phyloP scores from a whole-genome alignment of 1,140 invertebrate genomes.

The Agrypnia vestita region DNA sequence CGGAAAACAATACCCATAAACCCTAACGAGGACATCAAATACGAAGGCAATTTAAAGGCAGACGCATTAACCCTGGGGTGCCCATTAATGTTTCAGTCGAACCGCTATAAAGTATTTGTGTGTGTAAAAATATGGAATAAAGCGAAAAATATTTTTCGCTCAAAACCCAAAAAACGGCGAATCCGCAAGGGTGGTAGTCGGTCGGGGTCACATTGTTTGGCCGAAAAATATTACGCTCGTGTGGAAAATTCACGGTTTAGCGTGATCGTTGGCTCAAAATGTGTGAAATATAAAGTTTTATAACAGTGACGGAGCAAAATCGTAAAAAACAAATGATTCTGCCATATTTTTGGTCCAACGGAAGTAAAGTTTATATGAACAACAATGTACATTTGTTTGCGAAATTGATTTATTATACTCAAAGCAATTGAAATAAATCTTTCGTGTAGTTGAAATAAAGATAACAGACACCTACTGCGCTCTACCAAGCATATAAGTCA shows the following conservation, averaged over 20 bases:
- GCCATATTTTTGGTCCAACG: background rate
- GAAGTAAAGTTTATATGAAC: too few relatives aligned
- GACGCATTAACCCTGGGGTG: conserved; percentile 22
- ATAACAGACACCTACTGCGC: too few relatives aligned
- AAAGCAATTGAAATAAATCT: too few relatives aligned
- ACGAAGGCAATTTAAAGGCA: conserved; percentile 30
- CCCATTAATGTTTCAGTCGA: conserved; percentile 16
- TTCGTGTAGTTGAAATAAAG: too few relatives aligned
- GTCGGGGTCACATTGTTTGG: conserved; percentile 13
- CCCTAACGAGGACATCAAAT: conserved; percentile 29
- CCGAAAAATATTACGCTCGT: conserved; percentile 2
- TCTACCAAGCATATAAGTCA: background rate
- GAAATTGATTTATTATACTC: too few relatives aligned
- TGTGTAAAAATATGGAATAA: conserved; percentile 11
- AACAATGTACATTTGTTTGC: too few relatives aligned
- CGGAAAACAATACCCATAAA: conserved; percentile 40
- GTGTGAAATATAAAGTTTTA: conserved; percentile 14
- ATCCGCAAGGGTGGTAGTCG: background rate
- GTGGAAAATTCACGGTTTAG: background rate
- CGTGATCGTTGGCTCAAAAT: conserved; percentile 12
- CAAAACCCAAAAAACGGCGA: background rate
- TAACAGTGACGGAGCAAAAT: conserved; percentile 13
- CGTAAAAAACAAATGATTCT: background rate
- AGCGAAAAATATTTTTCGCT: conserved; percentile 11
- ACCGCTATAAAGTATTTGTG: conserved; percentile 24